phyloP scores from a whole-genome alignment of 92 coral and sea anemone species.

The Epizoanthus illoricatus region DNA sequence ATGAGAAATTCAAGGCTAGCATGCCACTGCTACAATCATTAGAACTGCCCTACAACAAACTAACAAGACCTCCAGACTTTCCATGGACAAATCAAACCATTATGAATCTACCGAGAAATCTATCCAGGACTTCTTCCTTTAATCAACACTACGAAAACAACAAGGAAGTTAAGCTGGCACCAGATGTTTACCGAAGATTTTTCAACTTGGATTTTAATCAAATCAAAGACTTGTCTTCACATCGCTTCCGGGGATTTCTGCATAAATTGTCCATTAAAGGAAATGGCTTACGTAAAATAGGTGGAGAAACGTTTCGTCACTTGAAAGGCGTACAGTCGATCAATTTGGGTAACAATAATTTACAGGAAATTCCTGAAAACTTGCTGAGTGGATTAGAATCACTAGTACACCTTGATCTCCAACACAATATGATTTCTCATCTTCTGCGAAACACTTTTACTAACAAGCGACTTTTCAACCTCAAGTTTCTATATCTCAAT shows the following conservation, averaged over 20 bases:
- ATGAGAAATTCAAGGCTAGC: conserved; percentile 30
- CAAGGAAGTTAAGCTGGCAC: conserved; percentile 7
- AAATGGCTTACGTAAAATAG: not conserved
- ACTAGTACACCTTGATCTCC: conserved; percentile 44
- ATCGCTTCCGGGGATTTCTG: not conserved
- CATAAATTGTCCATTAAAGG: conserved; percentile 7
- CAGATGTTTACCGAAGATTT: conserved; percentile 36
- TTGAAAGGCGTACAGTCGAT: not conserved
- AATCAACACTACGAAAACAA: conserved; percentile 47
- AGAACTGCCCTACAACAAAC: conserved; percentile 45
- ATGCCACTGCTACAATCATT: conserved; percentile 76
- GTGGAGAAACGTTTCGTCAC: not conserved
- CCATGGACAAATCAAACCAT: conserved; percentile 50
- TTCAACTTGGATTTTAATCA: not conserved
- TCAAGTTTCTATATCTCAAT: conserved; percentile 54
- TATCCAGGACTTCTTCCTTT: conserved; percentile 27
- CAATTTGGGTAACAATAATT: not conserved
- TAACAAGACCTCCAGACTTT: conserved; percentile 60
- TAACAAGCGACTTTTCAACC: conserved; percentile 11
- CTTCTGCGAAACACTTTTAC: conserved; percentile 44
- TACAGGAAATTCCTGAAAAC: not conserved
- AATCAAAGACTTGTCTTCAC: not conserved
- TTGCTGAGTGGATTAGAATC: not conserved
- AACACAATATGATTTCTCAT: conserved; percentile 55
- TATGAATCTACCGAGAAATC: conserved; percentile 48